Percentiles rank a stretch among this genome's conserved stretches.
phyloP scores from a whole-genome alignment of 2,797 vertebrate species.

The Micropoecilia bifurca region DNA sequence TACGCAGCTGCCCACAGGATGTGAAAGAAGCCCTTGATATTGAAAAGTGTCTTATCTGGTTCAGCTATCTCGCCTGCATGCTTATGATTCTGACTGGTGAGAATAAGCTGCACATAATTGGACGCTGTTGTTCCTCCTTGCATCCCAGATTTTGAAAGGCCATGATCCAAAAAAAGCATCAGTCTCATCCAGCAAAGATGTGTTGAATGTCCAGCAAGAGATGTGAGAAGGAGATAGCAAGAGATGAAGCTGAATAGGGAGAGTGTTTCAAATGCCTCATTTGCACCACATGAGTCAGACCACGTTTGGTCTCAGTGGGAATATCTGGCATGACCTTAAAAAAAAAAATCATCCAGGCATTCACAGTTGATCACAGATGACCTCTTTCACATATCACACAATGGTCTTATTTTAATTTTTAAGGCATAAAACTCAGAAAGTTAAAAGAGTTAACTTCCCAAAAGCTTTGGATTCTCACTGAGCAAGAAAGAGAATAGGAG shows the following conservation, averaged over 20 bases:
- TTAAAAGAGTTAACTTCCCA: conserved; percentile 47
- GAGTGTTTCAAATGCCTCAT: conserved; percentile 78
- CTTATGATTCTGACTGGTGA: conserved; percentile 64
- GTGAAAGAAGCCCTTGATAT: conserved; percentile 65
- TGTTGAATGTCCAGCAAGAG: conserved; percentile 67
- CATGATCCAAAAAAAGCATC: conserved; percentile 68
- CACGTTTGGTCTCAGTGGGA: conserved; percentile 69
- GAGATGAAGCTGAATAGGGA: conserved; percentile 72
- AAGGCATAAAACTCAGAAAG: conserved; percentile 46
- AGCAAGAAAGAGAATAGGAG: conserved; percentile 20
- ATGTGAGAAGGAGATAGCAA: conserved; percentile 70
- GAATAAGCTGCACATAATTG: conserved; percentile 77
- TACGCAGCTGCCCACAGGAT: conserved; percentile 63
- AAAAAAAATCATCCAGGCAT: conserved; percentile 66
- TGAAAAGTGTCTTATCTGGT: conserved; percentile 70
- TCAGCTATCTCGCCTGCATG: conserved; percentile 57
- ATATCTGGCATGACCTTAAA: conserved; percentile 70
- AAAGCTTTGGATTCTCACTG: conserved; percentile 38
- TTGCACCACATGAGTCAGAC: conserved; percentile 77
- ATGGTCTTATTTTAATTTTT: conserved; percentile 71
- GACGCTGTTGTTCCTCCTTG: conserved; percentile 60
- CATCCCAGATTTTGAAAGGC: conserved; percentile 70
- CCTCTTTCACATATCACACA: conserved; percentile 64
- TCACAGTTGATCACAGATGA: conserved; percentile 61
- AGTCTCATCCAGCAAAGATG: conserved; percentile 68